Base-by-base conservation (phyloP, 2,797 vertebrate species). In the Eulemur albifrons region DNA sequence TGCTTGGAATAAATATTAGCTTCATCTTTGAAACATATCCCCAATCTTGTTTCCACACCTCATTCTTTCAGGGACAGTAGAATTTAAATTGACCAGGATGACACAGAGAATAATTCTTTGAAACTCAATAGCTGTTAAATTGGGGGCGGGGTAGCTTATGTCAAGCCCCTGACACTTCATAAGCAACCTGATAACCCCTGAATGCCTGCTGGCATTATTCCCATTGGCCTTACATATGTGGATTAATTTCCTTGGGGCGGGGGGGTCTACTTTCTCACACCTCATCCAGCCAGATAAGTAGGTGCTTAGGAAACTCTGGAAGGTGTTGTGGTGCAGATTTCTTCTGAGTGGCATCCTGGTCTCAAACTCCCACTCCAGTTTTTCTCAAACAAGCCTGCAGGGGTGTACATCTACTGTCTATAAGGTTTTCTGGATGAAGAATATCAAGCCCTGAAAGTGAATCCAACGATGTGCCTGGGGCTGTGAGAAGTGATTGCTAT, bases 51-150 rank as follows among this genome's bases (percentile, higher is more conserved):
- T 96, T 95, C 79, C 59, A 52, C 2, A 69, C 59, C 87, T 91
- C 63, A 79, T 40, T 93, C 75, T 93, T 40, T 75, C 70, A 81
- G 35, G 70, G 50, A 88, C 30, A 65, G 52, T 32, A 87, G 70
- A 93, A 77, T 97, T 92, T 76, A 88, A 97, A 94, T 63, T 89
- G 88, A 65, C 67, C 48, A 80, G 50, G 61, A 96, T 95, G 77
- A 94, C 23, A 61, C 43, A 83, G 57, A 95, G 54, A 93, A 81
- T 88, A 89, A 87, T 48, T 91, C 54, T 94, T 80, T 92, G 72
- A 96, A 96, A 97, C 96, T 30, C 70, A 93, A 79, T 89, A 90
- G 61, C 38, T 94, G 48, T 82, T 92, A 90, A 91, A 84, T 85
- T 81, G 13, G 4, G n/a, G 32, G n/a, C 18, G 9, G 32, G 30